phyloP scores from a whole-genome alignment of 2,113 vertebrate genomes.

The Anarhynchus alexandrinus region DNA sequence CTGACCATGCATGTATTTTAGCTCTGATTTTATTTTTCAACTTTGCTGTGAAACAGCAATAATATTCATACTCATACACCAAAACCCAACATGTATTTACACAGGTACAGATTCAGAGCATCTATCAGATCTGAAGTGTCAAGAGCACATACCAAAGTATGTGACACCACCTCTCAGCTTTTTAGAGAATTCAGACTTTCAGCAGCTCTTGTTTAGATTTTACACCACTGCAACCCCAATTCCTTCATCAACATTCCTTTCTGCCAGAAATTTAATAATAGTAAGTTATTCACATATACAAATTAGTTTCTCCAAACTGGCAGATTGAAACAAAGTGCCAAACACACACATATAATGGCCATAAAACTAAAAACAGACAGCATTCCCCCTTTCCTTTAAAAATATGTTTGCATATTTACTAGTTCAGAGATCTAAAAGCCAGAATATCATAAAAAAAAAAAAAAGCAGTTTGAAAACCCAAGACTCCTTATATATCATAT shows the following conservation, averaged over 20 bases:
- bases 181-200: not conserved
- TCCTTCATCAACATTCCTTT: not conserved
- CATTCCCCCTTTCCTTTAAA: not conserved
- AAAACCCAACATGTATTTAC: not conserved
- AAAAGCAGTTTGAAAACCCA: not conserved
- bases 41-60: not conserved
- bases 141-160: not conserved
- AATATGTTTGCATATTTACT: not conserved
- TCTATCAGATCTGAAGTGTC: not conserved
- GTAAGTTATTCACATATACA: not conserved
- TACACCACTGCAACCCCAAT: not conserved
- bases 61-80: not conserved
- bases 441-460: not conserved
- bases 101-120: not conserved
- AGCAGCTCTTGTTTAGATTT: not conserved
- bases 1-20: not conserved
- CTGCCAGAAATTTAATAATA: not conserved
- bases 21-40: not conserved
- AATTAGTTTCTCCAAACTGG: not conserved
- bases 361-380: not conserved
- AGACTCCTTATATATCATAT: not conserved
- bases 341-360: not conserved
- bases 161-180: not conserved
- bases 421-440: not conserved
- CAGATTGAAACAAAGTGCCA: not conserved